Evolutionary conservation across 2,113 vertebrate species (phyloP).

Genomic region (Scophthalmus maximus): DNA sequence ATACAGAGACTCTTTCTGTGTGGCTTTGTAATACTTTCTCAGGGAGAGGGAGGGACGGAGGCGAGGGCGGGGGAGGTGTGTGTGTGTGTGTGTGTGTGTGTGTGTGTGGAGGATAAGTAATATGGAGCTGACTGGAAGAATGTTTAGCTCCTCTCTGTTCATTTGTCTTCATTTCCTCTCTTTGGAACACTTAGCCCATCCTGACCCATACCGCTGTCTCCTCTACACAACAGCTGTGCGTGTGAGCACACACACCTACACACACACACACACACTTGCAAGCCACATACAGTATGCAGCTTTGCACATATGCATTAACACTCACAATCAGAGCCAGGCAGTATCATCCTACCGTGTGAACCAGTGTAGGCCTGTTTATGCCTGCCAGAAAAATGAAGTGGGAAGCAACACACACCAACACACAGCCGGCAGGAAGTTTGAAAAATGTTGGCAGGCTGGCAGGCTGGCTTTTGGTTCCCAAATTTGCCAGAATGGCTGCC

Average conservation of each 20-base stretch:
- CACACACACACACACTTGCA: conserved; percentile 8
- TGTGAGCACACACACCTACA: conserved; percentile 9
- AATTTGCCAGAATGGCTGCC: conserved; percentile 26
- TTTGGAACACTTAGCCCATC: conserved; percentile 64
- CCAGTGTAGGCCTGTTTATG: conserved; percentile 19
- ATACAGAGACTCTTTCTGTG: conserved; percentile 48
- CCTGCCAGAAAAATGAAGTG: conserved; percentile 29
- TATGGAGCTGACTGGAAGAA: conserved; percentile 65
- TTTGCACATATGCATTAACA: conserved; percentile 20
- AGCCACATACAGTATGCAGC: conserved; percentile 35
- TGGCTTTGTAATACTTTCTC: conserved; percentile 69
- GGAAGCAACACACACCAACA: conserved; percentile 7
- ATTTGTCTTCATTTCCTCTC: conserved; percentile 80
- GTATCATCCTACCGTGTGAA: conserved; percentile 25
- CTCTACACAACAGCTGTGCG: conserved; percentile 52
- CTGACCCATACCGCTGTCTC: conserved; percentile 59
- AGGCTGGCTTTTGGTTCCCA: conserved; percentile 15
- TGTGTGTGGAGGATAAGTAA: conserved; percentile 59
- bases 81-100: too few species aligned
- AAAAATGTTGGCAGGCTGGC: conserved; percentile 24
- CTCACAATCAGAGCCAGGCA: conserved; percentile 35
- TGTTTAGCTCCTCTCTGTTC: conserved; percentile 72
- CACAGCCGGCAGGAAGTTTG: conserved; percentile 15
- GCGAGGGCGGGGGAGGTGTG: neutral
- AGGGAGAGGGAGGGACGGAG: conserved; percentile 20